Base-by-base conservation (phyloP, 2,888 invertebrate genomes). In the Netelia fuscicornis region DNA sequence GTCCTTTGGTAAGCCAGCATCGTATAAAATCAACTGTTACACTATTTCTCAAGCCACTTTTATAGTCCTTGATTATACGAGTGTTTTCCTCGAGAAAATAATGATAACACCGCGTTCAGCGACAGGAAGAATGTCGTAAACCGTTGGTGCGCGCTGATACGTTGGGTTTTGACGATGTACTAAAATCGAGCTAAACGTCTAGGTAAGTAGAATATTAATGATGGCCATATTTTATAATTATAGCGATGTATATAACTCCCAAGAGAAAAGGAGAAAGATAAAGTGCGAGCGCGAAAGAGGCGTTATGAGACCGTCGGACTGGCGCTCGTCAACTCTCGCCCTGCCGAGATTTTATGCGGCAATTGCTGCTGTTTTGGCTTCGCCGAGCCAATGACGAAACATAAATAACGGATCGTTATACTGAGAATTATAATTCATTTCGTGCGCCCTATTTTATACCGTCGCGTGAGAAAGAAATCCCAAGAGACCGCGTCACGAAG, bases 121-220 rank as follows among this genome's bases (percentile, higher is more conserved):
- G 60, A 76, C 77, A 54, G 65, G 77, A 67, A 44, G 86, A 83
- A 78, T 78, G 82, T 81, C 85, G 76, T 79, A 77, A 81, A 79
- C 71, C 13, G 78, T 23, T 58, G 62, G 58, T 30, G 56, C 58
- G 17, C 71, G 62, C 10, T 76, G 70, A 67, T 70, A 58, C 75
- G 65, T 65, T 25, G 78, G 62, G 81, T 84, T 79, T 87, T 86
- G 81, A 87, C 86, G 86, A 88, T 83, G 89, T 88, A 88, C 88
- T 88, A 86, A 88, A 88, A 86, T 85, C 87, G 84, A 87, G 86
- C 87, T 88, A 88, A 88, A 87, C 86, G 87, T 88, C 87, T 81
- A 86, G 85, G 85, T 88, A 88, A 88, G 88, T 88, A 87, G 89
- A 88, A 88, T 88, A 88, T 88, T 87, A 88, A 89, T 88, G 85